A percentile compares a stretch with the other conserved stretches of the same genome.
phyloP scores from a whole-genome alignment of 2,113 vertebrate species.

The Lethenteron reissneri region DNA sequence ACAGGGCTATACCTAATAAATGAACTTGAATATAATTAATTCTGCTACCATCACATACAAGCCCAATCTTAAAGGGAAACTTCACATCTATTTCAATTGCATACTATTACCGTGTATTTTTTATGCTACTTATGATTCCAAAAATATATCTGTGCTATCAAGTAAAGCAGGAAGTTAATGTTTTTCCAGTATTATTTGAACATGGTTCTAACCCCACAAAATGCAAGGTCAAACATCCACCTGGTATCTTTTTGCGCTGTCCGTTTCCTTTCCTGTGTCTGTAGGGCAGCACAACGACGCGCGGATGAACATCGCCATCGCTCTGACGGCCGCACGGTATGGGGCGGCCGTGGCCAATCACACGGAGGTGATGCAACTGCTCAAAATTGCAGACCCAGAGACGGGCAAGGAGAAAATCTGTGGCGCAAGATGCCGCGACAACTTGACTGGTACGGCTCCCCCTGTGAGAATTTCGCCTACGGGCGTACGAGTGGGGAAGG shows the following conservation, averaged over 20 bases:
- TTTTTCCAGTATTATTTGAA: too few relatives aligned
- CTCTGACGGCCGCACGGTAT: slow-evolving; percentile 79
- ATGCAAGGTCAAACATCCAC: background rate
- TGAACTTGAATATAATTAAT: too few relatives aligned
- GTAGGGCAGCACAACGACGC: slow-evolving; percentile 81
- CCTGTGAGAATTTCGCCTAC: background rate
- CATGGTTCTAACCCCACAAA: too few relatives aligned
- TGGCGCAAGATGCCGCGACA: slow-evolving; percentile 35
- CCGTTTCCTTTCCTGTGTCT: slow-evolving; percentile 18
- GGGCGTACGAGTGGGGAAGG: background rate
- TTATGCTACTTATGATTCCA: too few relatives aligned
- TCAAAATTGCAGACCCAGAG: slow-evolving; percentile 35
- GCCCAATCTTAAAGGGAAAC: too few relatives aligned
- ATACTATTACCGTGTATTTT: too few relatives aligned
- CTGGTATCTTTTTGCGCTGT: background rate
- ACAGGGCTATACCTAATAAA: too few relatives aligned
- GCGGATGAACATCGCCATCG: slow-evolving; percentile 73
- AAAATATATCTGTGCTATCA: too few relatives aligned
- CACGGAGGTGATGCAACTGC: slow-evolving; percentile 52
- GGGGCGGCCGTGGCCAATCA: slow-evolving; percentile 82
- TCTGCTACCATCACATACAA: too few relatives aligned
- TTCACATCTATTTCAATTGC: too few relatives aligned
- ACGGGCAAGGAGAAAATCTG: slow-evolving; percentile 27
- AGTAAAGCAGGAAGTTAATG: too few relatives aligned
- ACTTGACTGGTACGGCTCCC: slow-evolving; percentile 41